phyloP scores from a whole-genome alignment of 1,140 invertebrate genomes.

The Megalopta genalis region DNA sequence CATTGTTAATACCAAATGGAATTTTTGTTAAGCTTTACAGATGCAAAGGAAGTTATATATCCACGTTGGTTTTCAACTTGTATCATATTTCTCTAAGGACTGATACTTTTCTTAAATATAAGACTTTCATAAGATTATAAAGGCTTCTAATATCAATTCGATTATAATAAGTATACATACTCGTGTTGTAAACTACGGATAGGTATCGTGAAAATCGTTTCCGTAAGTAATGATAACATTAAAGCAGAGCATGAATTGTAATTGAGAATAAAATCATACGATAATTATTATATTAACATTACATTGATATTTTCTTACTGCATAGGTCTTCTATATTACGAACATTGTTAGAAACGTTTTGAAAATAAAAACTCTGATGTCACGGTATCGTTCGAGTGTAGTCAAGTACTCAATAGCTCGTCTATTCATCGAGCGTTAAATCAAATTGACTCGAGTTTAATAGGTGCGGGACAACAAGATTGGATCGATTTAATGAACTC shows the following conservation, averaged over 20 bases:
- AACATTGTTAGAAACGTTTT: not conserved
- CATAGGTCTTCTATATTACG: not conserved
- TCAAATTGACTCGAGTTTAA: constrained; percentile 53
- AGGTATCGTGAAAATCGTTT: constrained; percentile 5
- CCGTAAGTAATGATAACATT: constrained; percentile 43
- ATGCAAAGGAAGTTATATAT: not conserved
- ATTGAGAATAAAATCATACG: constrained; percentile 12
- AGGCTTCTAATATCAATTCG: not conserved
- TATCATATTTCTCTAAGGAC: constrained; percentile 17
- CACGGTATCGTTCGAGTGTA: not conserved
- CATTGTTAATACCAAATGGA: constrained; percentile 31
- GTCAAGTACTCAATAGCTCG: constrained; percentile 9
- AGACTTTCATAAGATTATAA: constrained; percentile 9
- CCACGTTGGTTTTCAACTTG: not conserved
- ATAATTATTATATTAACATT: constrained; percentile 39
- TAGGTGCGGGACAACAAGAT: constrained; percentile 48
- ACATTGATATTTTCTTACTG: not conserved
- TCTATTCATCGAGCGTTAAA: constrained; percentile 17
- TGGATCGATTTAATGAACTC: constrained; percentile 62
- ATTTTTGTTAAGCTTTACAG: constrained; percentile 25
- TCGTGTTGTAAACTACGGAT: not conserved
- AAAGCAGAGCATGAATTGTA: constrained; percentile 15
- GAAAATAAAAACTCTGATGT: not conserved
- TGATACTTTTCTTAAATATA: constrained; percentile 12
- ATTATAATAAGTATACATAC: constrained; percentile 7